Conservation (phyloP, 1,140 invertebrate species). For the Diprion similis region DNA sequence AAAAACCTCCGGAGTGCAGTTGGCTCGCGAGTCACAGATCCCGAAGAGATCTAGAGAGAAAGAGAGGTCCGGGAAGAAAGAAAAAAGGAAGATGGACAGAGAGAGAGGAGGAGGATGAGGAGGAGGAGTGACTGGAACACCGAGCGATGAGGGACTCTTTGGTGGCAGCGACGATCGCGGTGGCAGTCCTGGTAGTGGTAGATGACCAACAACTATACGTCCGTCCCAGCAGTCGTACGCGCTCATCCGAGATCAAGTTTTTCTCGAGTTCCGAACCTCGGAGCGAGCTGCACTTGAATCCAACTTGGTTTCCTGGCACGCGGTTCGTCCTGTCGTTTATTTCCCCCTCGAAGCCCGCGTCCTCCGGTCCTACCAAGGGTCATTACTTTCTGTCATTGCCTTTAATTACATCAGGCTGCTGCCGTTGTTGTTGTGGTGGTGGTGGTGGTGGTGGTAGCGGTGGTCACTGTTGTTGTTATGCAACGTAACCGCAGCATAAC, state of each 20-base stretch:
- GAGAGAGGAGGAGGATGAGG: constrained; percentile 18
- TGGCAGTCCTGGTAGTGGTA: constrained; percentile 27
- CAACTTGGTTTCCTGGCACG: constrained; percentile 58
- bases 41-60: constrained; percentile 28
- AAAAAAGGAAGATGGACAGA: constrained; percentile 19
- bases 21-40: constrained; percentile 43
- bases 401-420: constrained; percentile 38
- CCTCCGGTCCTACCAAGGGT: constrained; percentile 21
- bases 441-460: not conserved
- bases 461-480: constrained; percentile 30
- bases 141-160: constrained; percentile 29
- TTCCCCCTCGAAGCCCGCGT: constrained; percentile 21
- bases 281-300: constrained; percentile 49
- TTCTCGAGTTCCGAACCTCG: constrained; percentile 51
- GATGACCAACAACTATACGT: constrained; percentile 37
- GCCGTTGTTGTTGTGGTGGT: not conserved
- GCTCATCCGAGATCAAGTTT: constrained; percentile 52
- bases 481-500: constrained; percentile 34
- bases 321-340: constrained; percentile 49
- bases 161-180: constrained; percentile 27
- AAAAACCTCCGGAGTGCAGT: constrained; percentile 42
- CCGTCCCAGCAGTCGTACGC: constrained; percentile 38
- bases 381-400: constrained; percentile 39
- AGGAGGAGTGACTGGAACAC: constrained; percentile 18
- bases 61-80: constrained; percentile 25